phyloP scores from a whole-genome alignment of 2,888 invertebrate species.

The Cerceris ruficornis region DNA sequence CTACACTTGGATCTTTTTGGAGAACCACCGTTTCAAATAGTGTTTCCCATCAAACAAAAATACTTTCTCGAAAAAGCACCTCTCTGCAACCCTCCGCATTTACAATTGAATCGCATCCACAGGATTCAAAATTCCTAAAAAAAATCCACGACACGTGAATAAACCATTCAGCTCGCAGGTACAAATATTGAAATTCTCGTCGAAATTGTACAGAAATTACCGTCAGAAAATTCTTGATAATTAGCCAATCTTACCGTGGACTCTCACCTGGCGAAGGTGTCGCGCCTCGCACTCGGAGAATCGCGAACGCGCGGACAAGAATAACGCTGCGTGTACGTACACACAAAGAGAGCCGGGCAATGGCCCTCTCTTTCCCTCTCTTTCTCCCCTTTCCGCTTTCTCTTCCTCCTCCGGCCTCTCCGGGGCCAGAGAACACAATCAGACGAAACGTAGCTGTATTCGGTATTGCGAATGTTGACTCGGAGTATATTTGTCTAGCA shows the following conservation, averaged over 20 bases:
- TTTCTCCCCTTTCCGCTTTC: slow-evolving; percentile 31
- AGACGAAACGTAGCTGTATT: slow-evolving; percentile 61
- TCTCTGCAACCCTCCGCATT: too few species aligned
- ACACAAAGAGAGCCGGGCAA: slow-evolving; percentile 15
- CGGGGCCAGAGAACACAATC: slow-evolving; percentile 54
- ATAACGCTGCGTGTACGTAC: slow-evolving; percentile 36
- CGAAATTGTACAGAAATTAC: too few species aligned
- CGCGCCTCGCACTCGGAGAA: slow-evolving; percentile 5
- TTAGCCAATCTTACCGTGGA: not conserved
- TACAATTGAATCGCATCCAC: too few species aligned
- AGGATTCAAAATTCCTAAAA: not conserved
- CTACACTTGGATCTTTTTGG: too few species aligned
- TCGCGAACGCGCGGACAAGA: slow-evolving; percentile 36
- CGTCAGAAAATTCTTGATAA: too few species aligned
- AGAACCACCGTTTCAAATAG: too few species aligned
- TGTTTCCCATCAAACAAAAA: too few species aligned
- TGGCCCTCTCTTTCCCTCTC: slow-evolving; percentile 38
- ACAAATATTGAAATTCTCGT: not conserved
- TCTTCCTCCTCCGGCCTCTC: not conserved
- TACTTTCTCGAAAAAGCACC: too few species aligned
- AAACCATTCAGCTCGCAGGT: not conserved
- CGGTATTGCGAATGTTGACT: slow-evolving; percentile 76
- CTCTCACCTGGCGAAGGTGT: slow-evolving; percentile 1
- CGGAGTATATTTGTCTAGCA: slow-evolving; percentile 79
- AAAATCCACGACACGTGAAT: not conserved